phyloP scores from a whole-genome alignment of 2,797 vertebrate species.

The Lophotriccus pileatus region DNA sequence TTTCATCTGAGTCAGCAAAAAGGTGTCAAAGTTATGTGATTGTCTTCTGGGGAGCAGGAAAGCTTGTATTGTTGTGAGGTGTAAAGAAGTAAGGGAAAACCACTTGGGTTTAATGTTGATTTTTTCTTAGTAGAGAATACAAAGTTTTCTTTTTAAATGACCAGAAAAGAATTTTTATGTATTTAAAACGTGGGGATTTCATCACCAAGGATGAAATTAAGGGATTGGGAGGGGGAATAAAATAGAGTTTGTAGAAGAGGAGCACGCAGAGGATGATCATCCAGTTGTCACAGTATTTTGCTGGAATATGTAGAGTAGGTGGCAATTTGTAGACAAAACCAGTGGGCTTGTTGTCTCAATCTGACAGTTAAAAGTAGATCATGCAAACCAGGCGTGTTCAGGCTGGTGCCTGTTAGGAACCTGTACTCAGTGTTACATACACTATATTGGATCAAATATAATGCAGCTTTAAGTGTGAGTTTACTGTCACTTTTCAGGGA shows the following conservation, averaged over 20 bases:
- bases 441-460: neutral
- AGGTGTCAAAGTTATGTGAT: neutral
- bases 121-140: neutral
- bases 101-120: neutral
- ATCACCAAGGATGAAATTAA: neutral
- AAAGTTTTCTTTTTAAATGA: neutral
- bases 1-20: conserved; percentile 19
- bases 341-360: conserved; percentile 15
- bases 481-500: neutral
- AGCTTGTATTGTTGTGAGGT: neutral
- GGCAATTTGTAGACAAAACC: conserved; percentile 2
- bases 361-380: conserved; percentile 7
- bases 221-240: neutral
- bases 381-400: neutral
- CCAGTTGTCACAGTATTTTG: neutral
- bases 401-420: neutral
- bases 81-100: neutral
- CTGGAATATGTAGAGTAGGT: neutral
- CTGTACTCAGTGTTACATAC: neutral
- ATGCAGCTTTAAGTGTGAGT: neutral
- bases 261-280: neutral
- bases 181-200: neutral
- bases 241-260: neutral
- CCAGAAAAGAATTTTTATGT: neutral
- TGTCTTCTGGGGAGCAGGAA: neutral